Percentiles rank a stretch among this genome's conserved stretches.
Evolutionary conservation across 2,797 vertebrate genomes (phyloP).

Genomic region (Siniperca undulata): DNA sequence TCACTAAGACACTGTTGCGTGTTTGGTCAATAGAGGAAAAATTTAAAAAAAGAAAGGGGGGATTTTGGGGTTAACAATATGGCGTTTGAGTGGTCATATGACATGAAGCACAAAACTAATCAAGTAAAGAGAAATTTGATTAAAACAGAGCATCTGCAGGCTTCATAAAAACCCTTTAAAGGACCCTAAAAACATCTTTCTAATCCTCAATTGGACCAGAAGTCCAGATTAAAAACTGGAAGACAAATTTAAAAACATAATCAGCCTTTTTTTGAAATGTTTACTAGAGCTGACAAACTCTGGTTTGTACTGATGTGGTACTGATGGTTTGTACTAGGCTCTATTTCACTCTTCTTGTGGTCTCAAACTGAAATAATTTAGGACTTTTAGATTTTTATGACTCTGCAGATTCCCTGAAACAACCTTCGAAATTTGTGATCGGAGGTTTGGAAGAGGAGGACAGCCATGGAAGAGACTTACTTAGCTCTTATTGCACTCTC

Average conservation of each 20-base stretch:
- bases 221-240: slow-evolving; percentile 9
- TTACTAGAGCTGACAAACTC: not conserved
- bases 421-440: not conserved
- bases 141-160: slow-evolving; percentile 19
- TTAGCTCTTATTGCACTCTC: slow-evolving; percentile 50
- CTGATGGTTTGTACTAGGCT: not conserved
- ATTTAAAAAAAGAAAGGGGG: not conserved
- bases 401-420: slow-evolving; percentile 28
- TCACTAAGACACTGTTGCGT: slow-evolving; percentile 53
- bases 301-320: not conserved
- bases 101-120: slow-evolving; percentile 17
- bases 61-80: slow-evolving; percentile 25
- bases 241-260: not conserved
- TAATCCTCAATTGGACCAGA: not conserved
- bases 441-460: not conserved
- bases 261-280: not conserved
- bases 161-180: not conserved
- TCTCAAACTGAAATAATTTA: not conserved
- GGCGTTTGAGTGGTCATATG: slow-evolving; percentile 30
- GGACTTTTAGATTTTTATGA: not conserved
- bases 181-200: not conserved
- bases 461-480: not conserved
- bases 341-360: not conserved
- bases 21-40: slow-evolving; percentile 52
- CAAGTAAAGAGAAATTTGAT: not conserved